Percentiles rank a stretch among this genome's conserved stretches.
These are phyloP conservation scores for Cerastis leucographa DNA, from an alignment of 2,888 invertebrate genomes.

Conservation along the genomic window DNA sequence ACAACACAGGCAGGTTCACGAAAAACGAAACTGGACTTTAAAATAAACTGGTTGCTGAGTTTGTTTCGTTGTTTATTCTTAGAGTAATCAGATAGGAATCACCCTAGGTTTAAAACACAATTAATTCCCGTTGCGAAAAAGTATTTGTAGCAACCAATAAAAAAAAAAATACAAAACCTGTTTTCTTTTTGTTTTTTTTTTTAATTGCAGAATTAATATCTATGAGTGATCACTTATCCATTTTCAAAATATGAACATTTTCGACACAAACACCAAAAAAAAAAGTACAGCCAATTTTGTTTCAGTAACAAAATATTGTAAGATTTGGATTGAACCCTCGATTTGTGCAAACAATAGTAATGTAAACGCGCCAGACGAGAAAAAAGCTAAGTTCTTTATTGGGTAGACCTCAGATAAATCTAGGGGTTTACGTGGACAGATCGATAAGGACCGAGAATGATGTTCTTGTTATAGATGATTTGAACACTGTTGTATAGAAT, in stretches of 20 bases:
- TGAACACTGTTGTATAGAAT: too few species aligned
- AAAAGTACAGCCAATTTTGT: not conserved
- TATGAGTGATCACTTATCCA: too few species aligned
- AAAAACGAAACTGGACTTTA: too few species aligned
- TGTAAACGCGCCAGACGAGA: conserved; percentile 24
- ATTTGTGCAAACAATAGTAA: conserved; percentile 36
- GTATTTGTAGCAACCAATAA: not conserved
- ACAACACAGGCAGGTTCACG: too few species aligned
- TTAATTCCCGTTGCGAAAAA: not conserved
- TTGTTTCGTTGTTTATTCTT: too few species aligned
- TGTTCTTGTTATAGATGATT: conserved; percentile 1
- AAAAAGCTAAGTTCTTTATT: conserved; percentile 45
- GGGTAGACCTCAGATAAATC: conserved; percentile 19
- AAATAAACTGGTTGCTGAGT: too few species aligned
- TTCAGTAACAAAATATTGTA: conserved; percentile 3
- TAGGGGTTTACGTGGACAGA: conserved; percentile 38
- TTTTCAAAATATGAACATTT: not conserved
- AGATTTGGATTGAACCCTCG: not conserved
- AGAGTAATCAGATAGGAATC: too few species aligned
- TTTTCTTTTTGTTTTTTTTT: too few species aligned
- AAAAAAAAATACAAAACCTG: too few species aligned
- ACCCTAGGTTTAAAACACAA: too few species aligned
- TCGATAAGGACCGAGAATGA: conserved; percentile 30
- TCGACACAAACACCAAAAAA: not conserved
- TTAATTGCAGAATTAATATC: not conserved